phyloP scores from a whole-genome alignment of 2,797 vertebrate genomes.

The Galago senegalensis region DNA sequence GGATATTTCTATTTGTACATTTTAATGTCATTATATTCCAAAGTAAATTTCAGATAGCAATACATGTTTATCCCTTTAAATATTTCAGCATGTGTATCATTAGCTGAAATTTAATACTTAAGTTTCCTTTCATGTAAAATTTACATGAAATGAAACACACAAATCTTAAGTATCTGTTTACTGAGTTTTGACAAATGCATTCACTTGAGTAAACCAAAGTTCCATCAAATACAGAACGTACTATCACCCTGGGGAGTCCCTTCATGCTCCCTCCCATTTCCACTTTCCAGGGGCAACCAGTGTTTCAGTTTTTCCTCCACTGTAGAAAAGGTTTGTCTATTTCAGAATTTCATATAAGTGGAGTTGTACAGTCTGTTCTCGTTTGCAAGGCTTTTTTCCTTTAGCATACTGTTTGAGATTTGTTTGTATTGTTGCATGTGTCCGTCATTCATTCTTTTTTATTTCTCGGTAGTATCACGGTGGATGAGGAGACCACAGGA shows the following conservation, averaged over 20 bases:
- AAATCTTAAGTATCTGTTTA: neutral
- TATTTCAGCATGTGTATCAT: neutral
- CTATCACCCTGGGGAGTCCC: neutral
- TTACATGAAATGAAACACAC: neutral
- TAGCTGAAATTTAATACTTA: slow-evolving; percentile 28
- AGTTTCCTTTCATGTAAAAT: slow-evolving; percentile 45
- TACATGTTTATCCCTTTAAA: slow-evolving; percentile 9
- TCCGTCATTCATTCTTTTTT: neutral
- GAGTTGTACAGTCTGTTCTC: neutral
- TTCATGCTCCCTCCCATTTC: neutral
- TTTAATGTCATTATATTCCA: slow-evolving; percentile 37
- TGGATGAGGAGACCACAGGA: neutral
- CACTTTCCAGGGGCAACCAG: neutral
- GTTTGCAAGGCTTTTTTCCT: neutral
- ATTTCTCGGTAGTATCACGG: neutral
- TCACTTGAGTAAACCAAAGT: neutral
- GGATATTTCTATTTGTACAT: slow-evolving; percentile 1
- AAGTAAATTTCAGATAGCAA: neutral
- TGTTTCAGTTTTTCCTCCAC: neutral
- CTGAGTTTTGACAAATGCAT: slow-evolving; percentile 32
- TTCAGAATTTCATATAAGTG: neutral
- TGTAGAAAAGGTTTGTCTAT: neutral
- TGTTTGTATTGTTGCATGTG: neutral
- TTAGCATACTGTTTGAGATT: neutral
- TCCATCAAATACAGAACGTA: neutral